Evolutionary conservation across 2,113 vertebrate genomes (phyloP).

Genomic region (Parus major): DNA sequence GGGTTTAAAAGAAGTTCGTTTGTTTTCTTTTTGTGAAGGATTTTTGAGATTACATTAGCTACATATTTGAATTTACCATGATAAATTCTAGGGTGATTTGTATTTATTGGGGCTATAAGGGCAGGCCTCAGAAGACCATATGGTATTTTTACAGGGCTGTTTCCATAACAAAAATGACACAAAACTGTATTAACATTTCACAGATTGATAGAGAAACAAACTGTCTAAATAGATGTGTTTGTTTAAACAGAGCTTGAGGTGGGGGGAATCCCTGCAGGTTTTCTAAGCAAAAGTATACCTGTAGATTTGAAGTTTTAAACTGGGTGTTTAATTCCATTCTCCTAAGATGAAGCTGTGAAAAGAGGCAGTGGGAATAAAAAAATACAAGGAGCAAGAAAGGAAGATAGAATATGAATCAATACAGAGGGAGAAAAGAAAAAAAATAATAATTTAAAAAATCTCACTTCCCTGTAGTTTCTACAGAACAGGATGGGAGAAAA

Average conservation of each 20-base stretch:
- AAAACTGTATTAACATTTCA: conserved; percentile 52
- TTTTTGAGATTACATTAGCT: conserved; percentile 62
- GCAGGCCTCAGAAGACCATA: background rate
- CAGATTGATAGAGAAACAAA: conserved; percentile 50
- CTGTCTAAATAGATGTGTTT: background rate
- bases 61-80: conserved; percentile 41
- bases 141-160: conserved; percentile 47
- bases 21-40: conserved; percentile 59
- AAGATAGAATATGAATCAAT: background rate
- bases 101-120: conserved; percentile 59
- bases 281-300: background rate
- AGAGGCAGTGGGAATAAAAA: background rate
- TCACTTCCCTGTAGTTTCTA: background rate
- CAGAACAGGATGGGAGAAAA: background rate
- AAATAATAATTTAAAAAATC: background rate
- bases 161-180: conserved; percentile 45
- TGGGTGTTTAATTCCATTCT: background rate
- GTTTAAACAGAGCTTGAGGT: background rate
- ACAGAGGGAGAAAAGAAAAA: rapidly evolving
- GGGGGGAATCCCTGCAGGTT: background rate
- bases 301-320: background rate
- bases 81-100: conserved; percentile 54
- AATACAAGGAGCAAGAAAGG: background rate
- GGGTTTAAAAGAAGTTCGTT: conserved; percentile 38
- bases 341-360: background rate